phyloP scores from a whole-genome alignment of 2,113 vertebrate genomes.

The Brienomyrus brachyistius region DNA sequence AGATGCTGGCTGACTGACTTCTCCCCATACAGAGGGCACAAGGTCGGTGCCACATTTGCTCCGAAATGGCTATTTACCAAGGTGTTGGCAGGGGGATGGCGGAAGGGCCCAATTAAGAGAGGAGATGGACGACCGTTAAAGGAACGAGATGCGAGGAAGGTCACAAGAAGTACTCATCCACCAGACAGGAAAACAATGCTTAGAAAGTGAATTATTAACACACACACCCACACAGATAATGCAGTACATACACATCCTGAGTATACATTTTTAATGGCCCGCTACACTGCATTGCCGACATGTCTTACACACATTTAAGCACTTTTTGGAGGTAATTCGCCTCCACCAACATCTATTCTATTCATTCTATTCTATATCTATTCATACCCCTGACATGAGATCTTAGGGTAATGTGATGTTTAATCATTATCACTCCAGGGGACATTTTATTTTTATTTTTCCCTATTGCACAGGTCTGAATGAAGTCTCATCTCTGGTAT shows the following conservation, averaged over 20 bases:
- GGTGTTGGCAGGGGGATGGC: neutral
- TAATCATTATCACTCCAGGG: neutral
- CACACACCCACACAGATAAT: neutral
- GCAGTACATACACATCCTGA: neutral
- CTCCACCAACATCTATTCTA: neutral
- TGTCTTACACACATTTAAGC: neutral
- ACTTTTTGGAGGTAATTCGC: neutral
- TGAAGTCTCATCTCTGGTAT: neutral
- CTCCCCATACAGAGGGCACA: neutral
- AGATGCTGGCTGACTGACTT: neutral
- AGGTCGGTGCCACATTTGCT: neutral
- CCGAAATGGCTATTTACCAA: neutral
- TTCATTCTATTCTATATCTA: no score
- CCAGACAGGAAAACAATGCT: neutral
- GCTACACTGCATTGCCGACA: neutral
- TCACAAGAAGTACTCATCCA: neutral
- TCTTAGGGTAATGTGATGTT: neutral
- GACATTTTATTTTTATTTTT: neutral
- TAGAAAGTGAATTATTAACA: neutral
- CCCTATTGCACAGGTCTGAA: neutral
- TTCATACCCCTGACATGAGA: neutral
- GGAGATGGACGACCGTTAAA: neutral
- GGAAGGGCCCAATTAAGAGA: neutral
- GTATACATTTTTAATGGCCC: neutral
- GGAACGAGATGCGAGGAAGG: neutral